A percentile compares a stretch with the other conserved stretches of the same genome.
Evolutionary conservation across 2,797 vertebrate genomes (phyloP).

Genomic region (Premnoplex brunnescens): DNA sequence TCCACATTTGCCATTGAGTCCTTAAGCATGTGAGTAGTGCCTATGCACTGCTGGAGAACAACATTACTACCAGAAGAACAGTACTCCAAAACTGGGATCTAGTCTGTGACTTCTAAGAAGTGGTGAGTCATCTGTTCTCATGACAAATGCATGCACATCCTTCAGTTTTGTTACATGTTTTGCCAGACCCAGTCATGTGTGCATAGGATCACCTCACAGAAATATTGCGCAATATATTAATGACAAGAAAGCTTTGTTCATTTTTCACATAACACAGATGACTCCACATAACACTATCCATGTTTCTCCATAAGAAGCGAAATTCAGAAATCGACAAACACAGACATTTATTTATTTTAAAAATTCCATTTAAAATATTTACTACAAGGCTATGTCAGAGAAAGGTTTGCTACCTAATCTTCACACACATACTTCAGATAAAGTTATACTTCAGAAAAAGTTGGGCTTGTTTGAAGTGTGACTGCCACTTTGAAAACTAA

Average conservation of each 20-base stretch:
- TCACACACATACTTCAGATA: background rate
- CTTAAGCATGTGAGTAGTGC: background rate
- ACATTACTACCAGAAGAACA: background rate
- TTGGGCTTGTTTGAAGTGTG: background rate
- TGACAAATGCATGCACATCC: background rate
- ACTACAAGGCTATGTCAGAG: background rate
- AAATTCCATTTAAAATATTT: background rate
- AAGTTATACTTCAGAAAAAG: background rate
- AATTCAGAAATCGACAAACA: background rate
- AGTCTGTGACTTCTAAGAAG: background rate
- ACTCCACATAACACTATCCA: background rate
- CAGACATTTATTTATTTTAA: background rate
- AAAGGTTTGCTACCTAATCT: background rate
- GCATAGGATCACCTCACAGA: background rate
- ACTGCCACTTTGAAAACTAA: background rate
- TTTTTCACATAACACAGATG: background rate
- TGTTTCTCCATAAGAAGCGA: background rate
- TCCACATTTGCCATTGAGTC: background rate
- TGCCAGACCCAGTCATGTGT: rapidly evolving
- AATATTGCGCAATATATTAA: background rate
- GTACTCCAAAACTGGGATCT: rapidly evolving
- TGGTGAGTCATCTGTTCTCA: background rate
- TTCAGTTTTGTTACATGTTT: background rate
- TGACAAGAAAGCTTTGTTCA: background rate
- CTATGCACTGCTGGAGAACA: background rate